phyloP scores from a whole-genome alignment of 2,888 invertebrate species.

The Aporophyla nigra region DNA sequence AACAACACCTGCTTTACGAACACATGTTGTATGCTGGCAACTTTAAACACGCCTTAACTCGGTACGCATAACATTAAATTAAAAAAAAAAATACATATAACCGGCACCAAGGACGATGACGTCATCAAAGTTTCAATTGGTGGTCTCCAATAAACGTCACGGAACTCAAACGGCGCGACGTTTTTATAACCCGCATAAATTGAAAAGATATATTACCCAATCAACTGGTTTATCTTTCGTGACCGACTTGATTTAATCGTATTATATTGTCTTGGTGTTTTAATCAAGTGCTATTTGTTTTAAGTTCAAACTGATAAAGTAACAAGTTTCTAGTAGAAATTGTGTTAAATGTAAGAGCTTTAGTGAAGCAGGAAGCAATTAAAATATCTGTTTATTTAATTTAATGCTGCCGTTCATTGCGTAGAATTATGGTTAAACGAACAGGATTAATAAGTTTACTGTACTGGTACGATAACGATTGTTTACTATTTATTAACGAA shows the following conservation, averaged over 20 bases:
- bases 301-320: conserved; percentile 38
- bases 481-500: neutral
- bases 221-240: conserved; percentile 68
- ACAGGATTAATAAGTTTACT: neutral
- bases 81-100: conserved; percentile 26
- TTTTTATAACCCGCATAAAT: conserved; percentile 75
- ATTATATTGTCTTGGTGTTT: conserved; percentile 55
- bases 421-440: conserved; percentile 6
- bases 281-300: conserved; percentile 37
- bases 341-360: conserved; percentile 23
- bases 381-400: conserved; percentile 41
- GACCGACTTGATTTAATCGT: conserved; percentile 66
- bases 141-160: conserved; percentile 65
- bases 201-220: conserved; percentile 73
- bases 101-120: conserved; percentile 60
- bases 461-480: neutral
- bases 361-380: conserved; percentile 37
- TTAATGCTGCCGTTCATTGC: conserved; percentile 20
- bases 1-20: conserved; percentile 58
- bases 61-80: conserved; percentile 48
- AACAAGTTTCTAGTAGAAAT: conserved; percentile 44
- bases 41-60: conserved; percentile 36
- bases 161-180: conserved; percentile 67
- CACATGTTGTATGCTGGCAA: conserved; percentile 55
- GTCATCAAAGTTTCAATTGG: conserved; percentile 68